These are phyloP conservation scores for Bubalus kerabau DNA, from an alignment of 2,113 vertebrate genomes.

Conservation along the genomic window DNA sequence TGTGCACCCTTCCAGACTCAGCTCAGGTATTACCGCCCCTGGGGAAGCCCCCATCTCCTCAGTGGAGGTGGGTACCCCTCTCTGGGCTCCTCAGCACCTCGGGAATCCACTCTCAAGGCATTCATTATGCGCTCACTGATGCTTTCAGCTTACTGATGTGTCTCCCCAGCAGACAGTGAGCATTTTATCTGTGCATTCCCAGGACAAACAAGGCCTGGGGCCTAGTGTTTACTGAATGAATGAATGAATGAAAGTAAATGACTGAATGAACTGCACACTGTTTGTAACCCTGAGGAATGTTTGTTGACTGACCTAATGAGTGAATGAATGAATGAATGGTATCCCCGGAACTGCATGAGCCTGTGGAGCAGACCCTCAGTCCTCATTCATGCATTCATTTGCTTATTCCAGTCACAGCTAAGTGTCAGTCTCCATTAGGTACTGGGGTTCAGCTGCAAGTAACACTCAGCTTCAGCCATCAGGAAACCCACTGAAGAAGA, in stretches of 20 bases:
- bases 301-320: background rate
- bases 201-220: background rate
- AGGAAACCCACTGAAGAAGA: background rate
- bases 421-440: background rate
- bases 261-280: background rate
- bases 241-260: background rate
- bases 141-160: background rate
- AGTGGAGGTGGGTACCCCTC: background rate
- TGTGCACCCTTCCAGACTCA: background rate
- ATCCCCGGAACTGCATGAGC: background rate
- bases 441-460: background rate
- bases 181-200: background rate
- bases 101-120: background rate
- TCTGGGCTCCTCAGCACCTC: background rate
- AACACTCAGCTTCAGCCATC: background rate
- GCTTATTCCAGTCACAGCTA: background rate
- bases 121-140: background rate
- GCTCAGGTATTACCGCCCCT: background rate
- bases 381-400: background rate
- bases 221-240: background rate
- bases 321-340: background rate
- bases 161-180: background rate
- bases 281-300: background rate
- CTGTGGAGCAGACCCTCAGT: background rate
- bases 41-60: fast-evolving